These are phyloP conservation scores for Hexactinellida sp. DNA, from an alignment of 37 sponge, comb jelly and placozoan species.

Conservation along the genomic window DNA sequence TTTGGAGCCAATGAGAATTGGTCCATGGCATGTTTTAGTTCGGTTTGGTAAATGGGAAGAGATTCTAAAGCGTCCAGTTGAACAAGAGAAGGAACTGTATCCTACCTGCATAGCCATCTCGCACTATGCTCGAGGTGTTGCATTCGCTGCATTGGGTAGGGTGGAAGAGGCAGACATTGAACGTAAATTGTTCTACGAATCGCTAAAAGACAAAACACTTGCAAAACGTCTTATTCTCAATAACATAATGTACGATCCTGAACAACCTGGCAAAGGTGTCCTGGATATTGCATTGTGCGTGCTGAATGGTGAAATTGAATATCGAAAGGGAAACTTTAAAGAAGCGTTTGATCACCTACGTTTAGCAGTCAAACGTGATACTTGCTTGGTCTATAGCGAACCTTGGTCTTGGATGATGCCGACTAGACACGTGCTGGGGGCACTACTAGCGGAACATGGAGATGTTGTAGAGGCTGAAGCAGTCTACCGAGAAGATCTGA, in stretches of 20 bases:
- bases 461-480: constrained; percentile 31
- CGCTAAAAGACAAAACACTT: constrained; percentile 31
- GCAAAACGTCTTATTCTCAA: constrained; percentile 27
- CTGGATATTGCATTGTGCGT: constrained; percentile 42
- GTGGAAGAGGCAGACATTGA: constrained; percentile 37
- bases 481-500: constrained; percentile 37
- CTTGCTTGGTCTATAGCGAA: constrained; percentile 29
- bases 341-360: constrained; percentile 36
- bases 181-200: constrained; percentile 21
- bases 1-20: constrained; percentile 26
- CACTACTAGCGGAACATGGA: constrained; percentile 42
- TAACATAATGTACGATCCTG: constrained; percentile 37
- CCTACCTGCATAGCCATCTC: constrained; percentile 26
- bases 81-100: constrained; percentile 35
- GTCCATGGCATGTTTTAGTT: constrained; percentile 44
- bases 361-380: constrained; percentile 40
- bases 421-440: constrained; percentile 40
- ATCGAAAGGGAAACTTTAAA: constrained; percentile 32
- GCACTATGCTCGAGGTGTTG: constrained; percentile 48
- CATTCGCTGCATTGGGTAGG: constrained; percentile 40
- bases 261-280: constrained; percentile 25
- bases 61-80: constrained; percentile 35
- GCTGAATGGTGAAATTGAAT: constrained; percentile 48
- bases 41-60: constrained; percentile 59
- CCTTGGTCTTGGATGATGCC: constrained; percentile 65